phyloP scores from a whole-genome alignment of 1,140 invertebrate species.

The Drosophila simulans region DNA sequence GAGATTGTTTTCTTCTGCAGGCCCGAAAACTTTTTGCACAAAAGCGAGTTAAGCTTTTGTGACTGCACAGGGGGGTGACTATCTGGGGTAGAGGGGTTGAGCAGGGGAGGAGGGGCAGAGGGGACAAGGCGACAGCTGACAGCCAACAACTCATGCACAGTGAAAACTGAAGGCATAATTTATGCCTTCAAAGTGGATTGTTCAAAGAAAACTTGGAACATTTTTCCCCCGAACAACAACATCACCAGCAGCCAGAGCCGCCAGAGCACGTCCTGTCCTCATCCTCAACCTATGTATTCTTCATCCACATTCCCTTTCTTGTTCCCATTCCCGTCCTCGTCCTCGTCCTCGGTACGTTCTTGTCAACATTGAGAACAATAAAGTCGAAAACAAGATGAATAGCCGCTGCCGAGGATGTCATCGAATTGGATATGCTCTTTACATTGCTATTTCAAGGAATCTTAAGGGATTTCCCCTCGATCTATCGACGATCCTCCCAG shows the following conservation, averaged over 20 bases:
- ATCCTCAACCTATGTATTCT: background rate
- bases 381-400: conserved; percentile 64
- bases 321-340: conserved; percentile 18
- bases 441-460: conserved; percentile 23
- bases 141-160: conserved; percentile 76
- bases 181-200: conserved; percentile 83
- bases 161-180: conserved; percentile 82
- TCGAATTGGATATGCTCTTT: conserved; percentile 54
- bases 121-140: conserved; percentile 63
- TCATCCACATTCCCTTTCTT: conserved; percentile 2
- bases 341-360: conserved; percentile 36
- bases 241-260: conserved; percentile 37
- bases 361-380: conserved; percentile 72
- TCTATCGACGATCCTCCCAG: conserved; percentile 5
- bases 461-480: conserved; percentile 8
- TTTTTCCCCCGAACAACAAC: conserved; percentile 63
- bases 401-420: conserved; percentile 30
- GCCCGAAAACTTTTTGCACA: conserved; percentile 70
- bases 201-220: conserved; percentile 73
- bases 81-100: conserved; percentile 6
- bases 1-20: conserved; percentile 75
- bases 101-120: background rate
- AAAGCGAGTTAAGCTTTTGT: conserved; percentile 72
- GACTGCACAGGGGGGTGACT: conserved; percentile 29
- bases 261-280: conserved; percentile 49